A percentile compares a stretch with the other conserved stretches of the same genome.
phyloP scores from a whole-genome alignment of 2,888 invertebrate species.

The Drosophila glabriapex region DNA sequence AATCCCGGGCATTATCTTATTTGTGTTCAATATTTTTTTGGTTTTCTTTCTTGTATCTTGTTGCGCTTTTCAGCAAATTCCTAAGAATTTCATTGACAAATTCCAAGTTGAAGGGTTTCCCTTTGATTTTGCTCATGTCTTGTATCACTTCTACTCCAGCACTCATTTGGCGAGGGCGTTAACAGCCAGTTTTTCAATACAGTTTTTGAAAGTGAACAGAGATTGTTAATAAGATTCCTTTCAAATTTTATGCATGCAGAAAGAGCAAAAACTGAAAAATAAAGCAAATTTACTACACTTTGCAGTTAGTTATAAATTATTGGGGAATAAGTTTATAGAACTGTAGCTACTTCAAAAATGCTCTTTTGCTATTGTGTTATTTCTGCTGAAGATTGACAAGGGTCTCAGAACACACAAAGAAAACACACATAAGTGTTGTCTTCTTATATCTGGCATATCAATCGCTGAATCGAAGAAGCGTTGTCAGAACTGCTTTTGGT shows the following conservation, averaged over 20 bases:
- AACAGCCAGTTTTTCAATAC: conserved; percentile 1
- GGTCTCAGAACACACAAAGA: conserved; percentile 18
- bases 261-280: neutral
- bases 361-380: conserved; percentile 23
- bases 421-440: conserved; percentile 27
- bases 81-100: conserved; percentile 50
- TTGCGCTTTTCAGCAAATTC: conserved; percentile 76
- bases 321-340: conserved; percentile 2
- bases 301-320: neutral
- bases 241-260: no score
- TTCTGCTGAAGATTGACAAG: conserved; percentile 24
- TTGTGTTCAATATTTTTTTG: conserved; percentile 28
- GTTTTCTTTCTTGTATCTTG: conserved; percentile 47
- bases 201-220: neutral
- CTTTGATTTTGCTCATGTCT: neutral
- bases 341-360: neutral
- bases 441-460: conserved; percentile 53
- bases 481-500: conserved; percentile 72
- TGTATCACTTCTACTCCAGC: conserved; percentile 24
- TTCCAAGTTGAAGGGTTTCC: conserved; percentile 63
- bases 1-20: conserved; percentile 55
- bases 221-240: neutral
- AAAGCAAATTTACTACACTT: neutral
- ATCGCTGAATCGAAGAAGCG: conserved; percentile 53
- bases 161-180: conserved; percentile 52